A percentile compares a stretch with the other conserved stretches of the same genome.
phyloP scores from a whole-genome alignment of 2,888 invertebrate species.

The Pediacus dermestoides region DNA sequence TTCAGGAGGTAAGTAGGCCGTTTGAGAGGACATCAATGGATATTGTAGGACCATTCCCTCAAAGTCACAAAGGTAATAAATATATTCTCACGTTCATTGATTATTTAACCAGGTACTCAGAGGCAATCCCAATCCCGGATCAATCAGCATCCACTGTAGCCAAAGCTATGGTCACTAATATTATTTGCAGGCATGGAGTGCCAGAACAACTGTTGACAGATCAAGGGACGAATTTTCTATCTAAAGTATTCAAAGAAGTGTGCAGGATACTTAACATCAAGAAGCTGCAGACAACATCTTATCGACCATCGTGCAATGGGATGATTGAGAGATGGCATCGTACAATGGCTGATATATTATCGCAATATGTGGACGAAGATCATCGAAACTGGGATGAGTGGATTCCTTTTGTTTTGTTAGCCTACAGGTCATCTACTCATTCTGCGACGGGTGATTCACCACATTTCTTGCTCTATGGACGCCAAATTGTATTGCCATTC shows the following conservation, averaged over 20 bases:
- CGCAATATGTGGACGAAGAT: constrained; percentile 28
- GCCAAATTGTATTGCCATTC: constrained; percentile 23
- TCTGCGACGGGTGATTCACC: constrained; percentile 26
- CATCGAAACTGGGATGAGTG: constrained; percentile 33
- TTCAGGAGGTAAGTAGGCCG: constrained; percentile 21
- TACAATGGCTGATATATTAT: constrained; percentile 25
- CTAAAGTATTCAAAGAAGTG: constrained; percentile 17
- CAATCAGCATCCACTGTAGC: constrained; percentile 30
- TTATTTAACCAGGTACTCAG: constrained; percentile 29
- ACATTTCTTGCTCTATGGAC: constrained; percentile 25
- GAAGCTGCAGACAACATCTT: constrained; percentile 12
- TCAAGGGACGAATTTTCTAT: constrained; percentile 30
- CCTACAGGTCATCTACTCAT: constrained; percentile 24
- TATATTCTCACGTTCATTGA: constrained; percentile 33
- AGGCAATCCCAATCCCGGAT: constrained; percentile 32
- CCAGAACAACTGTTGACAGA: constrained; percentile 33
- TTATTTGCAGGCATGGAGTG: constrained; percentile 32
- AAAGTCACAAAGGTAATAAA: constrained; percentile 24
- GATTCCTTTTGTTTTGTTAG: constrained; percentile 30
- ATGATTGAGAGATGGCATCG: constrained; percentile 24
- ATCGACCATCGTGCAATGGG: constrained; percentile 11
- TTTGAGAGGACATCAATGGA: constrained; percentile 30
- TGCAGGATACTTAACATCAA: constrained; percentile 8
- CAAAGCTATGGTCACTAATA: constrained; percentile 24
- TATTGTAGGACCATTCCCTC: constrained; percentile 30